Percentiles rank a stretch among this genome's conserved stretches.
Evolutionary conservation across 2,888 invertebrate genomes (phyloP).

Genomic region (Leucophenga montana): DNA sequence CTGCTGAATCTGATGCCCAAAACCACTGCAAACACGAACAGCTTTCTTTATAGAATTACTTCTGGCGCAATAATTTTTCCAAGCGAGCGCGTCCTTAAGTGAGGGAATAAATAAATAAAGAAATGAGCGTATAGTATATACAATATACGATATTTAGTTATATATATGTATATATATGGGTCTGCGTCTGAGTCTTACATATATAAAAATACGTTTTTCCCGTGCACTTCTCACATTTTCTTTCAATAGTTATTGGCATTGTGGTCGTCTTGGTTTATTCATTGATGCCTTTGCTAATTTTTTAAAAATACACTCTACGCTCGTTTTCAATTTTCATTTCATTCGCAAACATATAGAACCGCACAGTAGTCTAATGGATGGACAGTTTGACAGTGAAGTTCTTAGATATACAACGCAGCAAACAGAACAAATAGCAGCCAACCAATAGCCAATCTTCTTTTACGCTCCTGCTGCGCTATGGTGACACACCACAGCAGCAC

Average conservation of each 20-base stretch:
- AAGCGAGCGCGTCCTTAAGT: slow-evolving; percentile 56
- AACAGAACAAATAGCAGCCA: background rate
- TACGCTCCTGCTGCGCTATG: background rate
- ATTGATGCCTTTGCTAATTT: slow-evolving; percentile 26
- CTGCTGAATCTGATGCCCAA: background rate
- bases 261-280: slow-evolving; percentile 1
- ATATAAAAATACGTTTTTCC: slow-evolving; percentile 9
- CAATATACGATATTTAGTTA: background rate
- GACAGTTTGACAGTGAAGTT: background rate
- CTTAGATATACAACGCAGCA: background rate
- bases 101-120: slow-evolving; percentile 37
- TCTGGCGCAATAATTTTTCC: slow-evolving; percentile 66
- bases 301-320: background rate
- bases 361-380: too few species aligned
- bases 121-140: background rate
- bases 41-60: slow-evolving; percentile 63
- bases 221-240: slow-evolving; percentile 1
- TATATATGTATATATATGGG: background rate
- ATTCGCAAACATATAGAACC: background rate
- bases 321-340: slow-evolving; percentile 23
- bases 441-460: slow-evolving; percentile 14
- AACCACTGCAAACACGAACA: slow-evolving; percentile 27
- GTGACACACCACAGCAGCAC: background rate
- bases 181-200: background rate
- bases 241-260: background rate